Evolutionary conservation across 2,888 invertebrate species (phyloP).

Genomic region (Sylvicola cinctus): DNA sequence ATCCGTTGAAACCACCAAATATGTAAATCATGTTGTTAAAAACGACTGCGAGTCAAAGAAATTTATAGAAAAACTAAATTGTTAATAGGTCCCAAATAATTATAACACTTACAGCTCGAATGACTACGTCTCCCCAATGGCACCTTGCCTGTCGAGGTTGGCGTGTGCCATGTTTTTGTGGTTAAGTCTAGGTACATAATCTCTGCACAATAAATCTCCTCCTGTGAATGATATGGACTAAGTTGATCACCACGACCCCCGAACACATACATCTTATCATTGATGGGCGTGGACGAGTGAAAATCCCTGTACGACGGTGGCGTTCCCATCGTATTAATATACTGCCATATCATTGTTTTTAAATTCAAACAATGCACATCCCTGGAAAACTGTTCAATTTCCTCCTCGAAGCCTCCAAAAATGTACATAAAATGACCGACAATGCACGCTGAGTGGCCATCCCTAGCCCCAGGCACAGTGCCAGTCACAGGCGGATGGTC

Average conservation of each 20-base stretch:
- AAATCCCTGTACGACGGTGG: slow-evolving; percentile 65
- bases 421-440: slow-evolving; percentile 65
- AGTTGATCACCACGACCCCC: slow-evolving; percentile 68
- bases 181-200: slow-evolving; percentile 55
- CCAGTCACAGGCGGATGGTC: slow-evolving; percentile 43
- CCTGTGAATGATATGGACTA: slow-evolving; percentile 37
- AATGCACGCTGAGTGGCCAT: slow-evolving; percentile 80
- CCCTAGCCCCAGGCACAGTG: slow-evolving; percentile 56
- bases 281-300: slow-evolving; percentile 63
- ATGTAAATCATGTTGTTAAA: slow-evolving; percentile 60
- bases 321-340: slow-evolving; percentile 36
- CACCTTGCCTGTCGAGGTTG: slow-evolving; percentile 35
- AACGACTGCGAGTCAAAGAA: slow-evolving; percentile 39
- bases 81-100: background rate
- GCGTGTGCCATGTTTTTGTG: slow-evolving; percentile 45
- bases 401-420: slow-evolving; percentile 82
- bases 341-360: slow-evolving; percentile 49
- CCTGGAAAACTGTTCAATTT: slow-evolving; percentile 56
- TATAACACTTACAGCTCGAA: slow-evolving; percentile 55
- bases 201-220: slow-evolving; percentile 59
- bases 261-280: slow-evolving; percentile 67
- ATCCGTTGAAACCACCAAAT: slow-evolving; percentile 79
- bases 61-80: slow-evolving; percentile 15
- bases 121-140: slow-evolving; percentile 75
- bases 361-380: slow-evolving; percentile 58